Conservation (phyloP, 30 jellyfish, hydroid and myxozoan genomes). For the Clytia hemisphaerica region DNA sequence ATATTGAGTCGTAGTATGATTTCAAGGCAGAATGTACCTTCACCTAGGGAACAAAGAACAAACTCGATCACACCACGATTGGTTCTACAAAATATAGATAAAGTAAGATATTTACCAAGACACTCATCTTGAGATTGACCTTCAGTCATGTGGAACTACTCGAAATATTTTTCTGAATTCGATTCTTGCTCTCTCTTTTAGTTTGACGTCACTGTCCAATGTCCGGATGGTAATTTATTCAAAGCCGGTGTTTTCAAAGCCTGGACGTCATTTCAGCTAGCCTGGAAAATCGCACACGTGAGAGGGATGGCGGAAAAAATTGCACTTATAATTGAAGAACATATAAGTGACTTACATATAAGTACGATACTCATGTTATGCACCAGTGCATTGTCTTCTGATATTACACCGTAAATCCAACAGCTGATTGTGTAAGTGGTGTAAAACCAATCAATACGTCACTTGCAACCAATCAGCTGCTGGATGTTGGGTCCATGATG, state of each 20-base stretch:
- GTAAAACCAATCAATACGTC: no score
- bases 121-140: not conserved
- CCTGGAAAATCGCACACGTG: slow-evolving; percentile 46
- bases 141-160: not conserved
- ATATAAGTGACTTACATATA: slow-evolving; percentile 9
- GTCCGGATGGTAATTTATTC: slow-evolving; percentile 35
- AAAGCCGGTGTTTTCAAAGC: slow-evolving; percentile 40
- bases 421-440: no score
- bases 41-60: slow-evolving; percentile 6
- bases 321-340: slow-evolving; percentile 22
- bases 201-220: slow-evolving; percentile 24
- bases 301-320: slow-evolving; percentile 35
- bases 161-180: no score
- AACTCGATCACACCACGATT: slow-evolving; percentile 17
- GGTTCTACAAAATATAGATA: slow-evolving; percentile 13
- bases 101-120: not conserved
- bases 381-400: no score
- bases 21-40: no score
- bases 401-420: no score
- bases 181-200: not conserved
- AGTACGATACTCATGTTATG: no score
- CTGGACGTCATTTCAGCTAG: slow-evolving; percentile 40
- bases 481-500: no score
- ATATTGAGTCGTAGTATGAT: not conserved
- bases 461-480: no score